Evolutionary conservation across 2,797 vertebrate genomes (phyloP).

Genomic region (Falco biarmicus): DNA sequence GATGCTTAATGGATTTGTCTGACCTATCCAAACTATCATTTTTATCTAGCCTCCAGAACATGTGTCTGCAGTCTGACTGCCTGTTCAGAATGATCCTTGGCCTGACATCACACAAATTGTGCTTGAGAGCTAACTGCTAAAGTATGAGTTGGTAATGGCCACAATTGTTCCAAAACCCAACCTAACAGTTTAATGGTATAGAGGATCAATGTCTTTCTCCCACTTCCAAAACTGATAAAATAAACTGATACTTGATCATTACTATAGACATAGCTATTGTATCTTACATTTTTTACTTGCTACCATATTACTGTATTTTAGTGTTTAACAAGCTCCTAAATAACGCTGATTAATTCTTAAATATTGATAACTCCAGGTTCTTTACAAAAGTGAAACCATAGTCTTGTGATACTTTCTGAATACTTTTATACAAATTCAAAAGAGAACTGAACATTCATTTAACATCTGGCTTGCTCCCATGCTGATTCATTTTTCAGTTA

Average conservation of each 20-base stretch:
- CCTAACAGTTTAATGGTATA: background rate
- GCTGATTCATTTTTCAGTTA: background rate
- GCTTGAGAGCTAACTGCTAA: background rate
- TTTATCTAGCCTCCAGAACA: background rate
- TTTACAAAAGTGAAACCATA: background rate
- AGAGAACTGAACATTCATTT: background rate
- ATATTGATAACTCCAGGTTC: background rate
- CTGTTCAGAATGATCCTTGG: background rate
- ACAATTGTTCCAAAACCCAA: background rate
- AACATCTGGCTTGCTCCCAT: background rate
- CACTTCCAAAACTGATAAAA: background rate
- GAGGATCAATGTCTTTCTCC: background rate
- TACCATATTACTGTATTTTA: background rate
- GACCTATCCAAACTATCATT: background rate
- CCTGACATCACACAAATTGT: background rate
- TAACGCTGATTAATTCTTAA: background rate
- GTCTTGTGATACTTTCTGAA: background rate
- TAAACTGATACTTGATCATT: background rate
- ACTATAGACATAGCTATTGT: background rate
- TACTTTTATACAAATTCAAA: background rate
- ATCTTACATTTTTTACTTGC: background rate
- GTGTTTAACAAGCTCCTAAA: background rate
- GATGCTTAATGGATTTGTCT: background rate
- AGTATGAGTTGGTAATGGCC: background rate
- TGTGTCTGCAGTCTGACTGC: background rate